Conservation (phyloP, 2,113 vertebrate species). For the Leucoraja erinaceus region DNA sequence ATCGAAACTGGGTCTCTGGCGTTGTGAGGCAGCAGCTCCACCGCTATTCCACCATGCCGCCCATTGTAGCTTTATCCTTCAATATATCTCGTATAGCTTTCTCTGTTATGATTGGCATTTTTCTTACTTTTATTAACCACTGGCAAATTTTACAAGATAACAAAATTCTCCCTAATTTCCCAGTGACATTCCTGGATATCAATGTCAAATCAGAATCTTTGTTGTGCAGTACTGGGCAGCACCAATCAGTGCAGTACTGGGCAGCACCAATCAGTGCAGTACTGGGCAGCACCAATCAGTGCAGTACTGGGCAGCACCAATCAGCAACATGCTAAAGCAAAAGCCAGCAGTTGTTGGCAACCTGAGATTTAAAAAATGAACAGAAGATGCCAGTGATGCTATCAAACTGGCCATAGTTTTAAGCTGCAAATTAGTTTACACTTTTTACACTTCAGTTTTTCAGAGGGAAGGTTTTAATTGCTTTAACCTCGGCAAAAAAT, state of each 20-base stretch:
- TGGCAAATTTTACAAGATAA: not conserved
- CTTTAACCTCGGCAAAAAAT: not conserved
- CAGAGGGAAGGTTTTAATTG: not conserved
- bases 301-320: not conserved
- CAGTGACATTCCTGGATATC: not conserved
- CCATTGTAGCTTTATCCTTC: not conserved
- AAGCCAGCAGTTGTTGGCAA: too few relatives aligned
- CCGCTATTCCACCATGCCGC: too few relatives aligned
- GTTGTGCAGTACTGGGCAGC: not conserved
- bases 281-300: not conserved
- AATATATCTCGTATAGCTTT: not conserved
- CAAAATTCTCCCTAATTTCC: not conserved
- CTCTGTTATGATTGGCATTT: not conserved
- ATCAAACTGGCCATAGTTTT: not conserved
- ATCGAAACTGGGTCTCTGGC: too few relatives aligned
- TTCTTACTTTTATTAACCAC: not conserved
- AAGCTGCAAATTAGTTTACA: not conserved
- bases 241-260: too few relatives aligned
- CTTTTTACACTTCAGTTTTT: not conserved
- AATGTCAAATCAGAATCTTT: not conserved
- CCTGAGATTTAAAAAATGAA: too few relatives aligned
- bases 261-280: not conserved
- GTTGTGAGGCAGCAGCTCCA: too few relatives aligned
- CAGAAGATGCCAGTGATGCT: too few relatives aligned
- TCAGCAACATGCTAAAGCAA: not conserved